Evolutionary conservation across 1,140 invertebrate genomes (phyloP).

Genomic region (Caenorhabditis brenneri): DNA sequence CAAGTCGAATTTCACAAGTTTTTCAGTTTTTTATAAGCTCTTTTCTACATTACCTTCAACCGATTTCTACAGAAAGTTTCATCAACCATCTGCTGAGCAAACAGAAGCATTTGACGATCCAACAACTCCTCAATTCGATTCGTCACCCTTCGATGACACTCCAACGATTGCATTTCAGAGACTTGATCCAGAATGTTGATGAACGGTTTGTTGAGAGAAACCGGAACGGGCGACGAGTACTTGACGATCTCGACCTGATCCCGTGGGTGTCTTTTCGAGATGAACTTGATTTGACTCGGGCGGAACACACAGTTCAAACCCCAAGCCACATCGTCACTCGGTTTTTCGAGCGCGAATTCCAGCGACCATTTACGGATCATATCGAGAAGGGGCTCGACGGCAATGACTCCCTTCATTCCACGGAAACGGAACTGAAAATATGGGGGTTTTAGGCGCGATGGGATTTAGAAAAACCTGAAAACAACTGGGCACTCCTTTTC

Average conservation of each 20-base stretch:
- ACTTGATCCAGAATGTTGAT: conserved; percentile 62
- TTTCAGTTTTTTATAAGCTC: too few relatives aligned
- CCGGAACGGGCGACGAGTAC: conserved; percentile 47
- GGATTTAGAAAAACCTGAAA: conserved; percentile 38
- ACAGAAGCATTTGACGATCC: conserved; percentile 50
- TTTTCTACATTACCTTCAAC: conserved; percentile 39
- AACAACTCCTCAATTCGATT: conserved; percentile 60
- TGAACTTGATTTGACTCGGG: conserved; percentile 44
- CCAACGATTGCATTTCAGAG: conserved; percentile 43
- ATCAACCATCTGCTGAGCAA: conserved; percentile 47
- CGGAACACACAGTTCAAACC: conserved; percentile 11
- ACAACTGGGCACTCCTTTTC: conserved; percentile 49
- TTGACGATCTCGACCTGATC: conserved; percentile 59
- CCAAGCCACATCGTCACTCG: background rate
- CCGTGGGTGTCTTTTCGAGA: conserved; percentile 30
- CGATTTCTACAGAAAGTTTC: conserved; percentile 49
- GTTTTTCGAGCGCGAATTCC: background rate
- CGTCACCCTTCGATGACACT: conserved; percentile 50
- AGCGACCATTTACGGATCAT: conserved; percentile 15
- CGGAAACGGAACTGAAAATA: conserved; percentile 56
- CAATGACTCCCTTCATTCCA: conserved; percentile 58
- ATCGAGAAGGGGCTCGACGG: conserved; percentile 53
- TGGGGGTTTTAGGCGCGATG: background rate
- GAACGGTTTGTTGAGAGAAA: conserved; percentile 56
- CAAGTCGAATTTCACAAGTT: too few relatives aligned